A percentile compares a stretch with the other conserved stretches of the same genome.
phyloP scores from a whole-genome alignment of 1,140 invertebrate species.

The Ephestia elutella region DNA sequence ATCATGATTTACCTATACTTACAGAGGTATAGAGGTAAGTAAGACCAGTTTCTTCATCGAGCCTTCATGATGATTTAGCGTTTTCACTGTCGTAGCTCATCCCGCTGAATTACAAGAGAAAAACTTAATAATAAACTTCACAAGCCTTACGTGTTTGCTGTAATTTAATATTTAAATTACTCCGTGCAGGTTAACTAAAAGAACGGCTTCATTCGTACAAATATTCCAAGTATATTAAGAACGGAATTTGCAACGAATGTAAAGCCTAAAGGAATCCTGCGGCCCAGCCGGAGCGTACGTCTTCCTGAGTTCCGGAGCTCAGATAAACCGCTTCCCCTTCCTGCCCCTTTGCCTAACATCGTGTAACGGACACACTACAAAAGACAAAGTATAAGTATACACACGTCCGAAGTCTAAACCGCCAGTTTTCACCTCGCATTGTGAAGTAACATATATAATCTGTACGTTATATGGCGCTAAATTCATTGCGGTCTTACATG shows the following conservation, averaged over 20 bases:
- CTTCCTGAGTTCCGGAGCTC: constrained; percentile 62
- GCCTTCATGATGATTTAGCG: no score
- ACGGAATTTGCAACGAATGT: constrained; percentile 15
- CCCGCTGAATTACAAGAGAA: no score
- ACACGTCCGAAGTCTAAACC: constrained; percentile 18
- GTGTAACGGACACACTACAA: constrained; percentile 52
- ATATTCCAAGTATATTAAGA: background rate
- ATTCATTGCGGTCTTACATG: background rate
- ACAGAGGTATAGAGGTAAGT: no score
- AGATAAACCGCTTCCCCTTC: constrained; percentile 70
- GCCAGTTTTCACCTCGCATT: constrained; percentile 27
- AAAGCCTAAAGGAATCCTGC: constrained; percentile 51
- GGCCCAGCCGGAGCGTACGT: constrained; percentile 45
- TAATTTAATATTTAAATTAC: background rate
- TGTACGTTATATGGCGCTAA: background rate
- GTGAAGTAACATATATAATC: background rate
- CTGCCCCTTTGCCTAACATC: constrained; percentile 54
- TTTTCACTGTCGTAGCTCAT: no score
- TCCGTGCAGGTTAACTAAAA: background rate
- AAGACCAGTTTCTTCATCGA: no score
- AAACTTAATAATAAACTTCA: background rate
- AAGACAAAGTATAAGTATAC: constrained; percentile 33
- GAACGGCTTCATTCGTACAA: background rate
- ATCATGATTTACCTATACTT: no score
- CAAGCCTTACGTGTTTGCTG: background rate